phyloP scores from a whole-genome alignment of 2,797 vertebrate species.

The Gymnopithys bicolor region DNA sequence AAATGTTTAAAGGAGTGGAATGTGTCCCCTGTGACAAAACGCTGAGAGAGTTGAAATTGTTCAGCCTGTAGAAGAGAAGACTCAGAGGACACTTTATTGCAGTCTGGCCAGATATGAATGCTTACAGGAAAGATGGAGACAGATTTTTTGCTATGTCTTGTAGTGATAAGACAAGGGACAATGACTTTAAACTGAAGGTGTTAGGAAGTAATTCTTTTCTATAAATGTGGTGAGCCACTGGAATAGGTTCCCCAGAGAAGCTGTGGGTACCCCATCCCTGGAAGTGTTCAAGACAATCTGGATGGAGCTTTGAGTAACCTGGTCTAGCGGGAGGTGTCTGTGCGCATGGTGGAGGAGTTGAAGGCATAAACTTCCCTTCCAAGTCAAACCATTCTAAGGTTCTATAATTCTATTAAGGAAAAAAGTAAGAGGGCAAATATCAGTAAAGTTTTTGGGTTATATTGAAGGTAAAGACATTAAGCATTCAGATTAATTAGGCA shows the following conservation, averaged over 20 bases:
- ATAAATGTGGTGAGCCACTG: background rate
- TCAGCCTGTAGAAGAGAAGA: background rate
- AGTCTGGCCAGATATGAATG: background rate
- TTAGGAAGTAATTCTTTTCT: background rate
- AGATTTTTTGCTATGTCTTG: background rate
- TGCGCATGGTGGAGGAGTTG: rapidly evolving
- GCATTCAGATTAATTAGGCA: background rate
- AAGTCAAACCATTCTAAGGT: background rate
- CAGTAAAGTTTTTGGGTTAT: background rate
- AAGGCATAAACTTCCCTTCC: background rate
- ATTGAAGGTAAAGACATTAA: background rate
- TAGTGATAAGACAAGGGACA: background rate
- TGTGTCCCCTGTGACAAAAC: background rate
- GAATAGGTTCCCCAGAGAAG: background rate
- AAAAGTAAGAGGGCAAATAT: background rate
- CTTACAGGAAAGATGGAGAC: background rate
- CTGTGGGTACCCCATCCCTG: background rate
- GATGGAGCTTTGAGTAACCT: background rate
- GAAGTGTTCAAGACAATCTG: background rate
- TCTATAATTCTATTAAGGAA: background rate
- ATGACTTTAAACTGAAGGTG: background rate
- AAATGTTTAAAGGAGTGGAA: background rate
- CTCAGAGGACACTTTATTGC: background rate
- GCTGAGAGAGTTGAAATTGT: background rate
- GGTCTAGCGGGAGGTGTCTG: background rate